Base-by-base conservation (phyloP, 2,113 vertebrate species). In the Heliornis fulica region DNA sequence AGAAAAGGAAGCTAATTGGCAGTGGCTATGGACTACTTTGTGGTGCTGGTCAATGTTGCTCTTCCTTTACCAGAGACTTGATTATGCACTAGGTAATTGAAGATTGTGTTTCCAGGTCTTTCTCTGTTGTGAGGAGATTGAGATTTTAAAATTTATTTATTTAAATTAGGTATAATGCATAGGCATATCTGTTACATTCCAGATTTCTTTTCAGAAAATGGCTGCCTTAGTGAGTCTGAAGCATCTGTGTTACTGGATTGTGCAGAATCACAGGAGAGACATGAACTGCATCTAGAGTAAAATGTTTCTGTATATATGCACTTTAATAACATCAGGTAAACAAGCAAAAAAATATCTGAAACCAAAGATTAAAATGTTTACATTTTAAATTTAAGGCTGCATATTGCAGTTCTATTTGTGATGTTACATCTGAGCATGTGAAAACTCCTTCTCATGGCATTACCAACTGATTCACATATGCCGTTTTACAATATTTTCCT, bases 61-160 rank as follows among this genome's bases (percentile, higher is more conserved):
- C 32, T 31, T 23, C 7, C 15, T 11, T 40, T 10, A 15, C 15
- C 17, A 28, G 56, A 70, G 36, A 5, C 3, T 28, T 31, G 36
- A 11, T 17, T 31, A 13, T 6, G 5, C 0, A 0, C 2, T 3
- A 10, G 7, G 10, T 57, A 20, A 21, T 48, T 40, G 1, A 4
- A 26, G 10, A 53, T 10, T 11, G 22, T 10, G 11, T 45, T 71
- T 71, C 71, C 0, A 74, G 57, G 13, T 10, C 1, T 14, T 87
- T 3, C 18, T 84, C 48, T 71, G 5, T 19, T 54, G 22, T 1
- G 5, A 68, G 40, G 16, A 26, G 11, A n/a, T 7, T 8, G 40
- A 61, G 13, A 2, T 7, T 45, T 46, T 46, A 21, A 7, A 45
- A 45, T 21, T 21, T 21, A 46, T 46, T 46, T 46, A 46, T 46